Percentiles rank a stretch among this genome's conserved stretches.
Conservation (phyloP, 2,888 invertebrate species). For the Cataglyphis cursor region DNA sequence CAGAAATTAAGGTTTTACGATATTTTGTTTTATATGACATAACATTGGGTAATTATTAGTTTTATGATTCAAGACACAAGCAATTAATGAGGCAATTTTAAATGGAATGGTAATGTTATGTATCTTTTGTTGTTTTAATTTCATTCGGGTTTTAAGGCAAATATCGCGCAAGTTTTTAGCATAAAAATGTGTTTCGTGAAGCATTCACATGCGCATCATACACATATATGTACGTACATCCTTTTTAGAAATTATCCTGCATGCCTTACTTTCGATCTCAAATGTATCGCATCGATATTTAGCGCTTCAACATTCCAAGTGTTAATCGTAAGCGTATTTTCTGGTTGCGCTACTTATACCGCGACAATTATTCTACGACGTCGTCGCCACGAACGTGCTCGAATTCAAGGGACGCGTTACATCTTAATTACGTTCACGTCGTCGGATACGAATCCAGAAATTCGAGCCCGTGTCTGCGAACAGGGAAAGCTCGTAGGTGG, state of each 20-base stretch:
- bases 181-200: neutral
- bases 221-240: neutral
- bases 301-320: neutral
- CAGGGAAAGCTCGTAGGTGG: constrained; percentile 52
- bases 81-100: neutral
- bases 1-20: constrained; percentile 19
- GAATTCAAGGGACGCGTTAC: constrained; percentile 60
- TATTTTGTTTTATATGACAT: neutral
- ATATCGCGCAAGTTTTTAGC: neutral
- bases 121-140: neutral
- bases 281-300: constrained; percentile 12
- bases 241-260: neutral
- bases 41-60: neutral
- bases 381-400: constrained; percentile 41
- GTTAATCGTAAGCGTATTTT: constrained; percentile 10
- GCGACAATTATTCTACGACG: constrained; percentile 56
- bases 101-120: neutral
- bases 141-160: neutral
- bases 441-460: constrained; percentile 65
- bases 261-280: neutral
- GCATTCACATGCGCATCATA: no score
- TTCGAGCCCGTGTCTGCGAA: constrained; percentile 47
- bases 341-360: constrained; percentile 6
- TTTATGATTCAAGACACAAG: neutral
- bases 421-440: constrained; percentile 70